Evolutionary conservation across 2,797 vertebrate genomes (phyloP).

Genomic region (Rhabdomys pumilio): DNA sequence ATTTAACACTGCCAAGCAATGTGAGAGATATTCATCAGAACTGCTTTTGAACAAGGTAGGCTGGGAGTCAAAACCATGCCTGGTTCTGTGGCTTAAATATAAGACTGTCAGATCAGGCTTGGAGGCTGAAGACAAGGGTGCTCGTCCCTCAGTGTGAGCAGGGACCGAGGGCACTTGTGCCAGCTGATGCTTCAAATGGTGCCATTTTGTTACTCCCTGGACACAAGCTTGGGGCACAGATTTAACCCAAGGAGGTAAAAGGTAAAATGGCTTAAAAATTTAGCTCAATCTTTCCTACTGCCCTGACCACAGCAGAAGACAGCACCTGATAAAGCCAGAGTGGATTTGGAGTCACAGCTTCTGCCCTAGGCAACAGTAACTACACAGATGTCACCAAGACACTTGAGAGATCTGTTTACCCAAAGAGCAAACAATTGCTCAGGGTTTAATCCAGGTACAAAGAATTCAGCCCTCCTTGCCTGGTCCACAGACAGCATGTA

Average conservation of each 20-base stretch:
- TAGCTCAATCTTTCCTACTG: neutral
- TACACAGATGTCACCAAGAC: neutral
- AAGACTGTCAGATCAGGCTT: neutral
- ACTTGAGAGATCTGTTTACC: constrained; percentile 9
- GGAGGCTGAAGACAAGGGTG: neutral
- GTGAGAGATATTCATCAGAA: neutral
- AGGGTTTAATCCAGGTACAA: neutral
- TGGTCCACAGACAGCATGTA: neutral
- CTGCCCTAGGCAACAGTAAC: neutral
- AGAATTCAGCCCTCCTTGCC: neutral
- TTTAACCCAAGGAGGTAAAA: neutral
- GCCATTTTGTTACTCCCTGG: neutral
- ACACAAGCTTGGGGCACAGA: neutral
- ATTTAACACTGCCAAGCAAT: neutral
- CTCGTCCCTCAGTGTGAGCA: neutral
- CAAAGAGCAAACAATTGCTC: constrained; percentile 27
- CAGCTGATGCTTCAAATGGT: neutral
- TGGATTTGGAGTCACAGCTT: neutral
- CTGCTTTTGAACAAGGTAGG: constrained; percentile 29
- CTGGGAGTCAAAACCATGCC: constrained; percentile 22
- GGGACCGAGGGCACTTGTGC: neutral
- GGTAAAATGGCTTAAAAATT: neutral
- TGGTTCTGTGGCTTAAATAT: neutral
- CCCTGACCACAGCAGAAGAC: neutral
- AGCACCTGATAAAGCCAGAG: neutral